phyloP scores from a whole-genome alignment of 2,888 invertebrate genomes.

The Scaptomyza polygonia region DNA sequence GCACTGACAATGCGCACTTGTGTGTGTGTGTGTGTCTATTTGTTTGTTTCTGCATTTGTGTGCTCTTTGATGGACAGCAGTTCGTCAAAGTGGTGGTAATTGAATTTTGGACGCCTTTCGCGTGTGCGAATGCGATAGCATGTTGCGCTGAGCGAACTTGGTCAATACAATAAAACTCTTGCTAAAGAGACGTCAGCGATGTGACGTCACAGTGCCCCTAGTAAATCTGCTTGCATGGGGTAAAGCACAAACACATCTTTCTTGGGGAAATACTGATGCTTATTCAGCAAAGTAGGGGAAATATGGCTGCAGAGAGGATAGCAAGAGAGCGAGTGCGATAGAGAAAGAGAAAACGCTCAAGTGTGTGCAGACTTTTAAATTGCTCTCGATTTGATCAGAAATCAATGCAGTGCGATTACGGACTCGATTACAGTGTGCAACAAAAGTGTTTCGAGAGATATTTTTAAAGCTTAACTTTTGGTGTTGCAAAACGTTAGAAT shows the following conservation, averaged over 20 bases:
- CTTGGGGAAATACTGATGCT: conserved; percentile 54
- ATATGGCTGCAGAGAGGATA: conserved; percentile 57
- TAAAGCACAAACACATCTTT: neutral
- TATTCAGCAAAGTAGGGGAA: conserved; percentile 72
- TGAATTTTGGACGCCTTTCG: conserved; percentile 63
- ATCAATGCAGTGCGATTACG: conserved; percentile 24
- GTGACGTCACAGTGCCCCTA: conserved; percentile 68
- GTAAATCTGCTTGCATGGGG: conserved; percentile 30
- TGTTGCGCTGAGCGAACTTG: conserved; percentile 31
- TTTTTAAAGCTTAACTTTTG: conserved; percentile 3
- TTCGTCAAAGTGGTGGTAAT: conserved; percentile 82
- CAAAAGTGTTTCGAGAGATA: conserved; percentile 2
- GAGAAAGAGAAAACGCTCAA: neutral
- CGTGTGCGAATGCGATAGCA: conserved; percentile 59
- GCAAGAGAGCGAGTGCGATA: neutral
- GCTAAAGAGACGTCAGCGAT: conserved; percentile 35
- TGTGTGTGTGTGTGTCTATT: neutral
- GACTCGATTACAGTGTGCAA: conserved; percentile 19
- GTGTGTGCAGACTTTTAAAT: conserved; percentile 14
- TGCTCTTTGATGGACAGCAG: conserved; percentile 81
- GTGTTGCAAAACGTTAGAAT: neutral
- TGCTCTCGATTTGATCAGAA: conserved; percentile 48
- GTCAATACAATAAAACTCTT: conserved; percentile 62
- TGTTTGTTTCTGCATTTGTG: conserved; percentile 7
- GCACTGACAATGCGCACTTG: conserved; percentile 28